Evolutionary conservation across 2,888 invertebrate genomes (phyloP).

Genomic region (Octonoba sinensis): DNA sequence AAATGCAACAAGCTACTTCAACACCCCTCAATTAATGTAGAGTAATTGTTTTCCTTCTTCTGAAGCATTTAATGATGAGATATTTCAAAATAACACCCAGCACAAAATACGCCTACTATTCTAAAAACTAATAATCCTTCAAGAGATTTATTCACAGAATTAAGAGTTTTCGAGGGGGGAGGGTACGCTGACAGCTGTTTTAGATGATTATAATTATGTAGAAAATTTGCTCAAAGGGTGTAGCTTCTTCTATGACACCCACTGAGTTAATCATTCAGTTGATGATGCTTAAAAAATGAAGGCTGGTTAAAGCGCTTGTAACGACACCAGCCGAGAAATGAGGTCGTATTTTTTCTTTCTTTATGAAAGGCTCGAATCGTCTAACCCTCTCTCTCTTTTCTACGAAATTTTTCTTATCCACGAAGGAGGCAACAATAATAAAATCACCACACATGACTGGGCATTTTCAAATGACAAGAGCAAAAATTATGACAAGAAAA

Average conservation of each 20-base stretch:
- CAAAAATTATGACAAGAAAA: too few relatives aligned
- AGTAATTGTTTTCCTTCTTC: conserved; percentile 47
- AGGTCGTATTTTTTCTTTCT: too few relatives aligned
- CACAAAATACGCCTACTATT: conserved; percentile 17
- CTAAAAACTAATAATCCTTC: conserved; percentile 54
- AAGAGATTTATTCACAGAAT: conserved; percentile 49
- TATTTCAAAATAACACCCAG: conserved; percentile 41
- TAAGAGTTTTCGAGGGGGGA: conserved; percentile 38
- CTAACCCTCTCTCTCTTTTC: too few relatives aligned
- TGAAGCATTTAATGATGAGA: conserved; percentile 52
- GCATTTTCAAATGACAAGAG: too few relatives aligned
- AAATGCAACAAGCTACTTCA: conserved; percentile 55
- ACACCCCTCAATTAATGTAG: conserved; percentile 43
- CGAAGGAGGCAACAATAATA: too few relatives aligned
- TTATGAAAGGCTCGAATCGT: too few relatives aligned
- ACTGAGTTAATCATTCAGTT: conserved; percentile 37
- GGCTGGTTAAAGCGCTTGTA: conserved; percentile 19
- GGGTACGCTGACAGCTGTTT: conserved; percentile 35
- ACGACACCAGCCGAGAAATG: neutral
- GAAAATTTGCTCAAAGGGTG: conserved; percentile 58
- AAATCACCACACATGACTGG: too few relatives aligned
- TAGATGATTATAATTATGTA: conserved; percentile 58
- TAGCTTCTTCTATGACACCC: conserved; percentile 45
- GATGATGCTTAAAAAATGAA: conserved; percentile 40
- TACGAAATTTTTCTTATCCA: too few relatives aligned